Percentiles rank a stretch among this genome's conserved stretches.
phyloP scores from a whole-genome alignment of 2,113 vertebrate species.

The Brachyhypopomus gauderio region DNA sequence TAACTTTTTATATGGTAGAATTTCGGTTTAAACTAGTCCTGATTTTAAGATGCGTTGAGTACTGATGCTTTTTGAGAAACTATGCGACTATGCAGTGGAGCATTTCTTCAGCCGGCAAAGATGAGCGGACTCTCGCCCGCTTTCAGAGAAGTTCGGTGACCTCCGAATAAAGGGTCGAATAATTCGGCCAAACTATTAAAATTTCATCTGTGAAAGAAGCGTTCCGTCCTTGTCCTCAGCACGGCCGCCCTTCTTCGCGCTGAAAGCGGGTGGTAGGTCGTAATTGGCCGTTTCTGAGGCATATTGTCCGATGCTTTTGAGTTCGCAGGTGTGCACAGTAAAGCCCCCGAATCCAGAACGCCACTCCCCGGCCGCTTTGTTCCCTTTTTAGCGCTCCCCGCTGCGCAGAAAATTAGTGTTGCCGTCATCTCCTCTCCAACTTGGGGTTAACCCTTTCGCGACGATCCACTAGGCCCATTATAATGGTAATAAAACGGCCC shows the following conservation, averaged over 20 bases:
- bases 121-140: conserved; percentile 32
- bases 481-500: conserved; percentile 76
- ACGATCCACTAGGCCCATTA: conserved; percentile 67
- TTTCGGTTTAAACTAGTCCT: too few relatives aligned
- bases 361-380: conserved; percentile 78
- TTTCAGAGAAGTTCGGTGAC: conserved; percentile 37
- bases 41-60: too few relatives aligned
- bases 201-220: conserved; percentile 58
- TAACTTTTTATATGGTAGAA: too few relatives aligned
- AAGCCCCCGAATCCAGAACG: conserved; percentile 71
- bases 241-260: conserved; percentile 54
- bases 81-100: too few relatives aligned
- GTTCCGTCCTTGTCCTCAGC: conserved; percentile 44
- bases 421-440: conserved; percentile 55
- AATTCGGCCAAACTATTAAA: conserved; percentile 59
- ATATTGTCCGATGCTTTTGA: conserved; percentile 78
- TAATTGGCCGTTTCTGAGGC: conserved; percentile 81
- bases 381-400: conserved; percentile 67
- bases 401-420: conserved; percentile 69
- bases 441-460: conserved; percentile 80
- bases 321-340: conserved; percentile 82
- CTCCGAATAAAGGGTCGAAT: conserved; percentile 44
- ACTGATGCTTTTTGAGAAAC: too few relatives aligned
- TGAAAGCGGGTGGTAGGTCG: conserved; percentile 72
- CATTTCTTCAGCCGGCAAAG: background rate